These are phyloP conservation scores for Anguilla rostrata DNA, from an alignment of 2,113 vertebrate genomes.

Conservation along the genomic window DNA sequence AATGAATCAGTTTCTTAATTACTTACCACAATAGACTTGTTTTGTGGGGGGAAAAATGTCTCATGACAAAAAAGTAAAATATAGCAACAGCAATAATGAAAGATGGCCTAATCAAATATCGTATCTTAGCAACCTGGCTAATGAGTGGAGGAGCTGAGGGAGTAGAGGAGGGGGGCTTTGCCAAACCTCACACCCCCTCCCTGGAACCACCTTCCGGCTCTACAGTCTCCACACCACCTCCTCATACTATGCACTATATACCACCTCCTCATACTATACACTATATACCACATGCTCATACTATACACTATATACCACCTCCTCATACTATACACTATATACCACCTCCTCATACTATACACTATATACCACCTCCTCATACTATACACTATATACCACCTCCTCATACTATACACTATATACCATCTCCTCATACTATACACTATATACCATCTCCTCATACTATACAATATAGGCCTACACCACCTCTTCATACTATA, in stretches of 20 bases:
- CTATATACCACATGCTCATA: too few species aligned
- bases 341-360: too few species aligned
- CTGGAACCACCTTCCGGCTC: background rate
- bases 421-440: too few species aligned
- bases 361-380: too few species aligned
- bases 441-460: too few species aligned
- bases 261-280: too few species aligned
- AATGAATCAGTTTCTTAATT: constrained; percentile 52
- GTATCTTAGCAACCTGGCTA: constrained; percentile 82
- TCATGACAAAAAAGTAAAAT: constrained; percentile 66
- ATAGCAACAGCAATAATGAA: constrained; percentile 73
- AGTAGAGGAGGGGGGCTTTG: constrained; percentile 65
- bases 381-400: too few species aligned
- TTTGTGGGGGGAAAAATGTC: constrained; percentile 64
- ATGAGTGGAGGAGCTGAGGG: constrained; percentile 66
- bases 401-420: too few species aligned
- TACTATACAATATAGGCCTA: too few species aligned
- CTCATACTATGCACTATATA: background rate
- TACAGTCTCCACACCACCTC: background rate
- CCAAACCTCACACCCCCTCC: background rate
- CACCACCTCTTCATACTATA: too few species aligned
- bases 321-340: too few species aligned
- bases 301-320: too few species aligned
- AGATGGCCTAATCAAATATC: constrained; percentile 77
- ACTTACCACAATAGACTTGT: constrained; percentile 61